Conservation (phyloP, 1,140 invertebrate genomes). For the Chironomus striatipennis region DNA sequence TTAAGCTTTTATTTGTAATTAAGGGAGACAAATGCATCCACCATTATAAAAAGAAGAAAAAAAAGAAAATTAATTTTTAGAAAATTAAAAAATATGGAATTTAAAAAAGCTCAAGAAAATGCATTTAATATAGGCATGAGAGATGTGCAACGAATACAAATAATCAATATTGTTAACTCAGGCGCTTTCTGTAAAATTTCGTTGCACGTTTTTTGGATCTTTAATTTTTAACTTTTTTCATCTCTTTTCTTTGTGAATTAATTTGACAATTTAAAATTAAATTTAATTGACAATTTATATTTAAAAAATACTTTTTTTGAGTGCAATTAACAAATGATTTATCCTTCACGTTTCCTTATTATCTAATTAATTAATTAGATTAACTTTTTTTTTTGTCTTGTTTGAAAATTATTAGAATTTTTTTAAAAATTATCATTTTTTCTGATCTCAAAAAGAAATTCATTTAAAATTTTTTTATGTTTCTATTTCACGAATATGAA, state of each 20-base stretch:
- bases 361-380: neutral
- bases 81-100: neutral
- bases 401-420: neutral
- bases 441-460: no score
- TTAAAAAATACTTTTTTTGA: neutral
- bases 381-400: neutral
- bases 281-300: neutral
- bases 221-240: neutral
- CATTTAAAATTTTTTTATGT: no score
- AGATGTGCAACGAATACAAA: neutral
- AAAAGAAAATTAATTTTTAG: no score
- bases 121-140: neutral
- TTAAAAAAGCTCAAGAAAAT: neutral
- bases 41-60: neutral
- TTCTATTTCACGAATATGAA: no score
- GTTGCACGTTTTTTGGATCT: neutral
- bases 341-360: slow-evolving; percentile 1
- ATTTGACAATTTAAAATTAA: neutral
- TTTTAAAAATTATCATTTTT: neutral
- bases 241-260: neutral
- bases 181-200: neutral
- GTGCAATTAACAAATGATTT: slow-evolving; percentile 2
- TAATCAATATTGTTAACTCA: slow-evolving; percentile 2
- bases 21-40: neutral
- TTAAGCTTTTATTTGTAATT: neutral